Evolutionary conservation across 2,113 vertebrate species (phyloP).

Genomic region (Corynorhinus townsendii): DNA sequence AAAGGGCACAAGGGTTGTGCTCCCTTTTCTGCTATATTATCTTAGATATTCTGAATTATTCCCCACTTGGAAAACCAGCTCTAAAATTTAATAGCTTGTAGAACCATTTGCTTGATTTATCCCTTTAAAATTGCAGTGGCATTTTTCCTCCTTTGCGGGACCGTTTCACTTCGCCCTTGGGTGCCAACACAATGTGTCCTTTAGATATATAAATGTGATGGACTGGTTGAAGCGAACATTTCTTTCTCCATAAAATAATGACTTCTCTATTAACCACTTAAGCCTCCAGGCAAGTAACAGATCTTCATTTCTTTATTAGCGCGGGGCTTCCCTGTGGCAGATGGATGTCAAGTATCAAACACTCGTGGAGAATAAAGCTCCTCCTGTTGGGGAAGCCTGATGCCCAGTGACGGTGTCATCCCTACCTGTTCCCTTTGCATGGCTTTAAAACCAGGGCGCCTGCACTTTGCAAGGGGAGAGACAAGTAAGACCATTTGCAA

Average conservation of each 20-base stretch:
- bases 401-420: not conserved
- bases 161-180: slow-evolving; percentile 64
- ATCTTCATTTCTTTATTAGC: slow-evolving; percentile 57
- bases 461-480: not conserved
- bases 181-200: slow-evolving; percentile 65
- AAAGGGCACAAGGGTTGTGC: slow-evolving; percentile 40
- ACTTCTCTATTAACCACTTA: slow-evolving; percentile 65
- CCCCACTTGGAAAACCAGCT: slow-evolving; percentile 46
- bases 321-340: slow-evolving; percentile 27
- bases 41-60: slow-evolving; percentile 55
- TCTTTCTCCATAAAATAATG: slow-evolving; percentile 62
- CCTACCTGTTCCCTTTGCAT: not conserved
- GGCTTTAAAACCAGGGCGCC: not conserved
- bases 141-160: slow-evolving; percentile 60
- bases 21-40: not conserved
- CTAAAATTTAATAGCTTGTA: slow-evolving; percentile 43
- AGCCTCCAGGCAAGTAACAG: slow-evolving; percentile 51
- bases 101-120: slow-evolving; percentile 69
- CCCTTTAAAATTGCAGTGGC: slow-evolving; percentile 57
- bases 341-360: not conserved
- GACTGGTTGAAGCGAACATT: slow-evolving; percentile 54
- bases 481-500: not conserved
- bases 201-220: slow-evolving; percentile 69
- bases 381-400: not conserved
- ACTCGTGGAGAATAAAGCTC: slow-evolving; percentile 2